Conservation (phyloP, 2,888 invertebrate species). For the Pyrocoelia pectoralis region DNA sequence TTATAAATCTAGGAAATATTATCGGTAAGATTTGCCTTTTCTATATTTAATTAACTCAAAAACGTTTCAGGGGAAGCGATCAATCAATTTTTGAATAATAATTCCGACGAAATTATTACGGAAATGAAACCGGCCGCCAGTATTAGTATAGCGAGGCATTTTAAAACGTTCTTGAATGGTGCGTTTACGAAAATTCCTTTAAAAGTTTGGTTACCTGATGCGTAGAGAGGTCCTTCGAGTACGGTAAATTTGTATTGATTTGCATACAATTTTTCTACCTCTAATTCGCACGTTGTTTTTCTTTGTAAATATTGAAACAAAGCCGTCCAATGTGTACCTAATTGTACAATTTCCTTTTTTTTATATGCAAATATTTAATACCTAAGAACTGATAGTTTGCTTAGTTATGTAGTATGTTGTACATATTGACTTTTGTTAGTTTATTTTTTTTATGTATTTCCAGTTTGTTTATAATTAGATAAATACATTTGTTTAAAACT, state of each 20-base stretch:
- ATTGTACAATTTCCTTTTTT: no score
- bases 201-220: conserved; percentile 70
- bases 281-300: no score
- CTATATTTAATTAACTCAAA: not conserved
- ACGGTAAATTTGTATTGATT: not conserved
- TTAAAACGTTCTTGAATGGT: conserved; percentile 75
- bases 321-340: no score
- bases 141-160: conserved; percentile 74
- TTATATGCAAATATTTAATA: no score
- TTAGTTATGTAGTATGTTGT: no score
- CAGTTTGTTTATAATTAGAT: no score
- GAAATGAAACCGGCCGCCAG: conserved; percentile 84
- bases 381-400: no score
- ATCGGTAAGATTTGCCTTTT: conserved; percentile 65
- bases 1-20: conserved; percentile 77
- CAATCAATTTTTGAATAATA: conserved; percentile 84
- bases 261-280: not conserved
- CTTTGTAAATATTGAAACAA: no score
- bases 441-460: no score
- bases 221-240: conserved; percentile 33
- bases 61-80: conserved; percentile 73
- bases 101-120: conserved; percentile 80
- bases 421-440: no score
- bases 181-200: conserved; percentile 77
- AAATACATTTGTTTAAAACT: no score